Base-by-base conservation (phyloP, 2,113 vertebrate genomes). In the Ictalurus punctatus region DNA sequence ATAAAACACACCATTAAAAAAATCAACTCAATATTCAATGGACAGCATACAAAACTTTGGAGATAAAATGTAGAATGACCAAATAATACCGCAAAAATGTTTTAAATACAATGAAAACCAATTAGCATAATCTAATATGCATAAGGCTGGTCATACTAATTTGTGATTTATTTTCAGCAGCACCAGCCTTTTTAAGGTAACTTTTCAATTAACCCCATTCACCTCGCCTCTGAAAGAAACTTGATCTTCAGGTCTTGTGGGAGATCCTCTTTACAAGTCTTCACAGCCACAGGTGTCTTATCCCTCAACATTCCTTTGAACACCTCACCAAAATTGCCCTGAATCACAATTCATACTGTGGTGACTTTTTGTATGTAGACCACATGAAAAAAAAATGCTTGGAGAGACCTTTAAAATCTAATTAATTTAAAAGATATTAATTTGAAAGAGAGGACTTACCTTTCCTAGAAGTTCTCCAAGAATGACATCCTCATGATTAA, bases 221-320 rank as follows among this genome's bases (percentile, higher is more conserved):
- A 97, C 98, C 97, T 98, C 92, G 98, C 98, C 94, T 99, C 98
- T 85, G 98, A 98, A 86, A 99, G 95, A 94, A 99, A 99, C 92
- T 98, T 97, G 92, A 99, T 98, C 96, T 98, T 98, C 91, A 98
- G 92, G 91, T 98, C 98, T 92, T 98, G 98, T 90, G 98, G 98
- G 92, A 99, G 96, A 94, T 99, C 98, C 95, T 99, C 98, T 95
- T 99, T 99, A 93, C 98, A 99, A 0, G 98, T 99, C 95, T 99
- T 99, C 86, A 99, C 97, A 56, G 98, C 98, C 54, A 99, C 97
- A 0, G 96, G 92, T 34, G 95, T 97, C 94, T 99, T 99, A 95
- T 99, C 98, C 61, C 97, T 97, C 90, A 99, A 94, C 0, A 95
- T 97, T 89, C 98, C 98, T 90, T 98, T 99, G 91, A 96, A 99